Evolutionary conservation across 92 coral and sea anemone species (phyloP).

Genomic region (Epizoanthus rinbou): DNA sequence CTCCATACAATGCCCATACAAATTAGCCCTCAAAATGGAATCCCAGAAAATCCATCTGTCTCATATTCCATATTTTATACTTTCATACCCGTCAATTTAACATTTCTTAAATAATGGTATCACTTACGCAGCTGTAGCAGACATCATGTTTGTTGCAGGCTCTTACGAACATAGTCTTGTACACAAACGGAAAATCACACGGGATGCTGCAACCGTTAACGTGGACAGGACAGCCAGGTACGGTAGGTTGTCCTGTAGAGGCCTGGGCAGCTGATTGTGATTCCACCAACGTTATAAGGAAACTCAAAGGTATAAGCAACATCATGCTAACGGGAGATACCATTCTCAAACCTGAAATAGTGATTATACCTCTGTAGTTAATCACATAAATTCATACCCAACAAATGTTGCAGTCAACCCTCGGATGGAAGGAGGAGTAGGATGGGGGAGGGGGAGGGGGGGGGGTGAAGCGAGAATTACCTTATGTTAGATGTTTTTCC

Average conservation of each 20-base stretch:
- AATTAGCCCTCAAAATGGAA: no score
- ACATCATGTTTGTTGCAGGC: constrained; percentile 95
- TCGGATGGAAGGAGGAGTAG: no score
- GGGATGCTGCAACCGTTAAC: constrained; percentile 81
- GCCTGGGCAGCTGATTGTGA: constrained; percentile 8
- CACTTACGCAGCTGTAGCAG: constrained; percentile 88
- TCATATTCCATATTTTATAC: no score
- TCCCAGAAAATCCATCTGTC: no score
- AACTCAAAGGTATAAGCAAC: constrained; percentile 12
- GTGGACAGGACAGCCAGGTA: constrained; percentile 52
- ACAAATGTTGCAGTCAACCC: no score
- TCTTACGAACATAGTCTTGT: constrained; percentile 69
- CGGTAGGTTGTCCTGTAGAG: not conserved
- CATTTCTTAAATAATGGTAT: not conserved
- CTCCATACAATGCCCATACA: no score
- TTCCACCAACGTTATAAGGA: constrained; percentile 1
- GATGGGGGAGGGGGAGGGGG: no score
- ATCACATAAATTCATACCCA: not conserved
- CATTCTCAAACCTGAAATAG: constrained; percentile 13
- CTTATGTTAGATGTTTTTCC: no score
- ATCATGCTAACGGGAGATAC: not conserved
- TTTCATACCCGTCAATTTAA: no score
- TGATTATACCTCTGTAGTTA: not conserved
- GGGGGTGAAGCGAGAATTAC: no score
- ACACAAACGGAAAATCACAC: constrained; percentile 55